Conservation (phyloP, 1,140 invertebrate species). For the Nasonia giraulti region DNA sequence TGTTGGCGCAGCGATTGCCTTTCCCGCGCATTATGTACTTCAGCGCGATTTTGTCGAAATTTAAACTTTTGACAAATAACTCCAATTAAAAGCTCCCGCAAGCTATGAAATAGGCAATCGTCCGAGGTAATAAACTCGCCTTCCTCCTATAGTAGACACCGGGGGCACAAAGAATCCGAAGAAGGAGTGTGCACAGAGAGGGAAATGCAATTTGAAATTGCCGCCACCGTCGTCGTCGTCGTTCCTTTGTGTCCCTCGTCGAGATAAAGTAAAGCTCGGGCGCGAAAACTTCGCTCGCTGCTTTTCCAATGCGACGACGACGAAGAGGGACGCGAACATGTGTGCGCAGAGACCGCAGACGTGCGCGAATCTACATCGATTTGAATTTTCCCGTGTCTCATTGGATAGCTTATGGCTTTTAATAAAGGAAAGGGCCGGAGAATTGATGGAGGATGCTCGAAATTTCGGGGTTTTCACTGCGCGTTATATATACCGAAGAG, state of each 20-base stretch:
- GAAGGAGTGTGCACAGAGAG: not conserved
- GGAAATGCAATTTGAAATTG: slow-evolving; percentile 42
- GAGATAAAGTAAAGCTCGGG: slow-evolving; percentile 38
- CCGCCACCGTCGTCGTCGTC: not conserved
- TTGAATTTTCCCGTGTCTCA: not conserved
- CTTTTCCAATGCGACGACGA: not conserved
- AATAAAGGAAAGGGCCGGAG: slow-evolving; percentile 1
- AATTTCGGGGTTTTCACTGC: not conserved
- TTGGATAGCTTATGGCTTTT: slow-evolving; percentile 40
- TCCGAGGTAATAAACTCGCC: slow-evolving; percentile 43
- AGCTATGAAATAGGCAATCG: slow-evolving; percentile 25
- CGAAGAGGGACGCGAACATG: not conserved
- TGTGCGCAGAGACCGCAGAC: not conserved
- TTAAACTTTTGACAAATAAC: slow-evolving; percentile 45
- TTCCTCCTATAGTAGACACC: not conserved
- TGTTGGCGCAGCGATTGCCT: slow-evolving; percentile 28
- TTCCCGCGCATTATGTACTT: not conserved
- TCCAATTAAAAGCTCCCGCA: slow-evolving; percentile 46
- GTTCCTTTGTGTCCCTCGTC: slow-evolving; percentile 20
- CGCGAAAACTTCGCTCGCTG: slow-evolving; percentile 1
- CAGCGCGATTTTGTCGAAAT: too few relatives aligned
- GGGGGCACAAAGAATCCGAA: slow-evolving; percentile 3
- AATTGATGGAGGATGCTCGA: not conserved
- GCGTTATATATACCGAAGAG: too few relatives aligned
- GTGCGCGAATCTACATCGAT: not conserved